Conservation (phyloP, 1,140 invertebrate genomes). For the Aphaenogaster ashmeadi region DNA sequence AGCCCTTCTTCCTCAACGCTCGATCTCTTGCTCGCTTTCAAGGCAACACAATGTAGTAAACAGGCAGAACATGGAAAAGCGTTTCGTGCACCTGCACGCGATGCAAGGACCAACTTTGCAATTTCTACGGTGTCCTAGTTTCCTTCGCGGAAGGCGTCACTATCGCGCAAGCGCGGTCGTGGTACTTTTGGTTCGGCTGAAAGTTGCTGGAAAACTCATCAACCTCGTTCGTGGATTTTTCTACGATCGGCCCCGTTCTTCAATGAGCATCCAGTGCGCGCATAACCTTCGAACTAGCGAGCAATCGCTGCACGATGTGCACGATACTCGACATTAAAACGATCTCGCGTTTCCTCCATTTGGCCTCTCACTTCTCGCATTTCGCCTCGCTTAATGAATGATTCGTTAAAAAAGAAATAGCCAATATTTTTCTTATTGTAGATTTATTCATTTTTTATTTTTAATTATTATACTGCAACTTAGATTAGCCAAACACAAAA, state of each 20-base stretch:
- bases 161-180: slow-evolving; percentile 22
- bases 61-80: slow-evolving; percentile 62
- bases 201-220: slow-evolving; percentile 66
- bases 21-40: not conserved
- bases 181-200: slow-evolving; percentile 52
- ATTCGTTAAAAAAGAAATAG: not conserved
- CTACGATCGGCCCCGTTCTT: not conserved
- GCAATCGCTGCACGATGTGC: not conserved
- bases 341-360: not conserved
- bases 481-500: not conserved
- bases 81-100: slow-evolving; percentile 69
- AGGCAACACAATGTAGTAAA: slow-evolving; percentile 52
- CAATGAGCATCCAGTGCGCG: slow-evolving; percentile 47
- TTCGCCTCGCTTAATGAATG: not conserved
- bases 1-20: not conserved
- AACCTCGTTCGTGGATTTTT: slow-evolving; percentile 64
- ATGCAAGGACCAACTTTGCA: slow-evolving; percentile 60
- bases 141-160: slow-evolving; percentile 21
- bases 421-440: not conserved
- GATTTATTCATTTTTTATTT: not conserved
- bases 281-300: slow-evolving; percentile 26
- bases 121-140: slow-evolving; percentile 75
- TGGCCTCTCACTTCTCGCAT: not conserved
- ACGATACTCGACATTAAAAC: not conserved
- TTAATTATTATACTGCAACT: not conserved